These are phyloP conservation scores for Paramormyrops hopkinsi DNA, from an alignment of 2,797 vertebrate genomes.

Conservation along the genomic window DNA sequence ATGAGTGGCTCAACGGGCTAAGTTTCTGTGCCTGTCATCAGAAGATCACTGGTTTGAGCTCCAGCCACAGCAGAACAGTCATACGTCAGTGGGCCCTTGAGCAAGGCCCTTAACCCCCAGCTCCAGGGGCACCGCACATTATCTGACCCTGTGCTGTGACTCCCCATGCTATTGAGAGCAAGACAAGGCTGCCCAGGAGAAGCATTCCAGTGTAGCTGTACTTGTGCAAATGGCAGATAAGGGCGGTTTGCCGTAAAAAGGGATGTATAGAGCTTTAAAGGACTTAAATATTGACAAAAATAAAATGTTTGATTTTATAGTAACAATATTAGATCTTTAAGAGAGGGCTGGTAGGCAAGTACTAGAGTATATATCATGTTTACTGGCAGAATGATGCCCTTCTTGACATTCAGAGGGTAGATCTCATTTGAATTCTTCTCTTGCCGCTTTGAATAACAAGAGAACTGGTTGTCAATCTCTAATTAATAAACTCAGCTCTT, in stretches of 20 bases:
- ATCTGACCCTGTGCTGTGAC: background rate
- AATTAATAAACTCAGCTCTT: constrained; percentile 79
- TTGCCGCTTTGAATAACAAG: constrained; percentile 58
- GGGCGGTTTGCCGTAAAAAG: background rate
- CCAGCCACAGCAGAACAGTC: background rate
- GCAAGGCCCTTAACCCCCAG: background rate
- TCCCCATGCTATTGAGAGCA: background rate
- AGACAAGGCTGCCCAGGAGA: background rate
- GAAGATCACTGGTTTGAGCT: background rate
- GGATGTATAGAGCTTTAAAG: background rate
- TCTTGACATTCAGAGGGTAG: constrained; percentile 44
- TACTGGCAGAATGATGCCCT: constrained; percentile 22
- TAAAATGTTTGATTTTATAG: background rate
- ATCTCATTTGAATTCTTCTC: constrained; percentile 59
- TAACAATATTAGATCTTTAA: background rate
- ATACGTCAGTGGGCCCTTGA: background rate
- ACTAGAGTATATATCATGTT: constrained; percentile 10
- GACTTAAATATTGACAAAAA: background rate
- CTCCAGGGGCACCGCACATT: background rate
- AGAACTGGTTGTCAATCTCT: constrained; percentile 77
- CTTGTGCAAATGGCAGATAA: background rate
- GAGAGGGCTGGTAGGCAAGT: background rate
- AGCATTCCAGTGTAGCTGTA: background rate
- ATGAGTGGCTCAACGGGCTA: background rate
- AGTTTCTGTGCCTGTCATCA: background rate